Percentiles rank a stretch among this genome's conserved stretches.
Evolutionary conservation across 2,888 invertebrate genomes (phyloP).

Genomic region (Tanytarsus gracilentus): DNA sequence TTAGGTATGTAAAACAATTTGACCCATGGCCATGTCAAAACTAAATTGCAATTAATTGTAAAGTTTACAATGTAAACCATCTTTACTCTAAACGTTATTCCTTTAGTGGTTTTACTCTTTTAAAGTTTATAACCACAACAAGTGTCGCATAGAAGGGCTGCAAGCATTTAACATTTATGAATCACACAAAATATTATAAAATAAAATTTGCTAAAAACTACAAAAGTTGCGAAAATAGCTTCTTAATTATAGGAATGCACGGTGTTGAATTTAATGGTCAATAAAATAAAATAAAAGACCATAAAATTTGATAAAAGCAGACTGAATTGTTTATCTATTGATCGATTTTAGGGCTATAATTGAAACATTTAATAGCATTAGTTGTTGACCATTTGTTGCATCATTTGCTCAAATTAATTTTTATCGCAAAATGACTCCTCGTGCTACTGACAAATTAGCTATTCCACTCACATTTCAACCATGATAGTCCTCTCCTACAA

Average conservation of each 20-base stretch:
- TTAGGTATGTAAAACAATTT: too few species aligned
- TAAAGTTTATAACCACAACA: conserved; percentile 6
- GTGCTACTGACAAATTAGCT: not conserved
- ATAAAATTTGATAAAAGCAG: conserved; percentile 18
- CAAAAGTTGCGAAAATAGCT: conserved; percentile 6
- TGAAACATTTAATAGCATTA: not conserved
- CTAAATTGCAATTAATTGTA: not conserved
- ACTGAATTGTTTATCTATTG: conserved; percentile 29
- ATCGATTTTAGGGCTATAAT: conserved; percentile 10
- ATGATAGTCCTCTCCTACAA: not conserved
- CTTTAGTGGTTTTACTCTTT: not conserved
- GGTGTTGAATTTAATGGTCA: not conserved
- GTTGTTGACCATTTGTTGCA: conserved; percentile 19
- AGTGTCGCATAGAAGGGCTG: conserved; percentile 8
- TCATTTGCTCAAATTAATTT: not conserved
- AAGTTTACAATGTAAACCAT: too few species aligned
- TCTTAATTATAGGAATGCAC: too few species aligned
- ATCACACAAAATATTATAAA: not conserved
- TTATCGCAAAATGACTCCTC: not conserved
- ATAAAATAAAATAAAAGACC: conserved; percentile 18
- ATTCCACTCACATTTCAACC: conserved; percentile 2
- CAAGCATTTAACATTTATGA: too few species aligned
- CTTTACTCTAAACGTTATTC: conserved; percentile 18
- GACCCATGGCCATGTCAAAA: too few species aligned
- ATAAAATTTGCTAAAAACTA: not conserved